These are phyloP conservation scores for Pelodiscus sinensis DNA, from an alignment of 2,113 vertebrate genomes.

Conservation along the genomic window DNA sequence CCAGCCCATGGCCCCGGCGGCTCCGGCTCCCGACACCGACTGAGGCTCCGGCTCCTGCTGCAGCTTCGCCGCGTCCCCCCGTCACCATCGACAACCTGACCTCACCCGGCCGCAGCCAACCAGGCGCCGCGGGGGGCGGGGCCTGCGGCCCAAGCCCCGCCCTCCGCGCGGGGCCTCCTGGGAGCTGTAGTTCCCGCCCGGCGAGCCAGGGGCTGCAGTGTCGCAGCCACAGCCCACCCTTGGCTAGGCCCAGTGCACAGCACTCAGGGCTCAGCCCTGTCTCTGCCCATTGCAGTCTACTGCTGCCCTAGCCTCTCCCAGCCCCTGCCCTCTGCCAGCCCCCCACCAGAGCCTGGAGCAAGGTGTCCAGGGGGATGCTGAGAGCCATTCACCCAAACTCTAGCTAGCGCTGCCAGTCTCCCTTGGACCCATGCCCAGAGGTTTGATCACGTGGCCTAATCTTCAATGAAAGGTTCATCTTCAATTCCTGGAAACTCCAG, in stretches of 20 bases:
- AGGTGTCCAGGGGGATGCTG: no score
- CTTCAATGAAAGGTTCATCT: no score
- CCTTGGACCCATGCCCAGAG: no score
- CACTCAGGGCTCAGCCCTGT: no score
- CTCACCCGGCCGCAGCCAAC: not conserved
- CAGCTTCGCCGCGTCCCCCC: not conserved
- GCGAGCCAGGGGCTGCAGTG: no score
- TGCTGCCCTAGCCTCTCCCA: not conserved
- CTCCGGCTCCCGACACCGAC: not conserved
- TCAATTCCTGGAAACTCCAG: no score
- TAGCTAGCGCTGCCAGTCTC: no score
- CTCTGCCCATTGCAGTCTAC: not conserved
- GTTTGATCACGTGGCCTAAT: no score
- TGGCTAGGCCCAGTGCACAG: no score
- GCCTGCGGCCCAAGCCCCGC: not conserved
- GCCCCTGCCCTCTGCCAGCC: no score
- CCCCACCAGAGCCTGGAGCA: no score
- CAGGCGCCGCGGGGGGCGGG: not conserved
- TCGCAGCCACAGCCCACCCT: not conserved
- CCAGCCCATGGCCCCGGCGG: not conserved
- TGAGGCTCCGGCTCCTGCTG: not conserved
- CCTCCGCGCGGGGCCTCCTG: not conserved
- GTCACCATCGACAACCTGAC: not conserved
- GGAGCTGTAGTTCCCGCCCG: not conserved
- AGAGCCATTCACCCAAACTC: no score